Conservation (phyloP, 2,113 vertebrate species). For the Leptocoma aspasia region DNA sequence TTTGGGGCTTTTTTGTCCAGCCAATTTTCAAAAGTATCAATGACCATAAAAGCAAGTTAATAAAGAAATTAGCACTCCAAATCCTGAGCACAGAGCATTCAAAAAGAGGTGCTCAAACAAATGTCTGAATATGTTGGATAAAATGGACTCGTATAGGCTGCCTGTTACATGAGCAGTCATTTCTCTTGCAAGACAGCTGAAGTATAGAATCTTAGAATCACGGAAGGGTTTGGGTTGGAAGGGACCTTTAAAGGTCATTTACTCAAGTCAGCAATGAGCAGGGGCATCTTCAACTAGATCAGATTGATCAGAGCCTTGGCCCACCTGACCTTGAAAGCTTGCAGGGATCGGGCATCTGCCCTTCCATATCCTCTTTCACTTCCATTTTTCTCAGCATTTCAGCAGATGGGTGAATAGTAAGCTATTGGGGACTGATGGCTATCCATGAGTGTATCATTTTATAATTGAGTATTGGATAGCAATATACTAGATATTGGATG, state of each 20-base stretch:
- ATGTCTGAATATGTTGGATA: background rate
- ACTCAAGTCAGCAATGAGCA: background rate
- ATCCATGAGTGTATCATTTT: background rate
- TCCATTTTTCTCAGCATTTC: background rate
- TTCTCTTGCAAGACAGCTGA: background rate
- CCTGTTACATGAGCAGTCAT: background rate
- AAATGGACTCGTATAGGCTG: background rate
- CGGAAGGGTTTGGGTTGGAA: background rate
- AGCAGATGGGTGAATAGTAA: background rate
- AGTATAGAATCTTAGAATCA: background rate
- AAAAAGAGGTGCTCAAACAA: background rate
- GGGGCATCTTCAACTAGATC: background rate
- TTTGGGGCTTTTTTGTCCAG: background rate
- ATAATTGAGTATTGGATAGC: background rate
- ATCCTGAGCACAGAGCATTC: background rate
- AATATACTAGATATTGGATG: too few species aligned
- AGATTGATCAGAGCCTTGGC: background rate
- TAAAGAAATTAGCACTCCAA: background rate
- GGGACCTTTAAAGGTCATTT: background rate
- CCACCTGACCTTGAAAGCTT: background rate
- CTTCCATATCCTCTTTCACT: background rate
- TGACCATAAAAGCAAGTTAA: background rate
- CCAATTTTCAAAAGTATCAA: background rate
- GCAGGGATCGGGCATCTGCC: background rate
- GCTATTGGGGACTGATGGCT: background rate